Percentiles rank a stretch among this genome's conserved stretches.
These are phyloP conservation scores for Leptodactylus fallax DNA, from an alignment of 2,797 vertebrate species.

Conservation along the genomic window DNA sequence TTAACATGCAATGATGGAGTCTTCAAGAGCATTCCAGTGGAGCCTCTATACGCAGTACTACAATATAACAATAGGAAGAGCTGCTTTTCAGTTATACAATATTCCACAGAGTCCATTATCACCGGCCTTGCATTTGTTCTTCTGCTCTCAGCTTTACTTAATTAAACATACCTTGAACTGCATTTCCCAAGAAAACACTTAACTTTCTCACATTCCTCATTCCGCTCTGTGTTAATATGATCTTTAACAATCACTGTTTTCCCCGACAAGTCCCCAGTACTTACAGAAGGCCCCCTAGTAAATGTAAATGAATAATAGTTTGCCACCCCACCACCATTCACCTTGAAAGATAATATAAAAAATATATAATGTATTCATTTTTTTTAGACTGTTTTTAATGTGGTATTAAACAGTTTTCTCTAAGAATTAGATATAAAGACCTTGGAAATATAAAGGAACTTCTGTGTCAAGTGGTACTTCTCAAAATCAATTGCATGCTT, in stretches of 20 bases:
- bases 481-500: slow-evolving; percentile 23
- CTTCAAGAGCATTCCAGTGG: slow-evolving; percentile 27
- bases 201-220: slow-evolving; percentile 68
- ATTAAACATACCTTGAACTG: slow-evolving; percentile 71
- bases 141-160: slow-evolving; percentile 46
- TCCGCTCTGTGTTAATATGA: slow-evolving; percentile 69
- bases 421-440: slow-evolving; percentile 30
- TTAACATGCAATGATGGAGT: slow-evolving; percentile 18
- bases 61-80: slow-evolving; percentile 23
- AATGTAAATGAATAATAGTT: slow-evolving; percentile 65
- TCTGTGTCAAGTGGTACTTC: slow-evolving; percentile 2
- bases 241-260: slow-evolving; percentile 72
- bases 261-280: slow-evolving; percentile 70
- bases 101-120: slow-evolving; percentile 54
- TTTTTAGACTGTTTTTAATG: slow-evolving; percentile 1
- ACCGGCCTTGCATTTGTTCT: slow-evolving; percentile 58
- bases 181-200: slow-evolving; percentile 69
- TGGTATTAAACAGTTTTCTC: not conserved
- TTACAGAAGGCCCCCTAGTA: slow-evolving; percentile 67
- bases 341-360: slow-evolving; percentile 35
- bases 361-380: not conserved
- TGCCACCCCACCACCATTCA: slow-evolving; percentile 2
- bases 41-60: not conserved
- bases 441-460: slow-evolving; percentile 40
- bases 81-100: slow-evolving; percentile 45